Percentiles rank a stretch among this genome's conserved stretches.
These are phyloP conservation scores for Phodopus roborovskii DNA, from an alignment of 2,113 vertebrate species.

Conservation along the genomic window DNA sequence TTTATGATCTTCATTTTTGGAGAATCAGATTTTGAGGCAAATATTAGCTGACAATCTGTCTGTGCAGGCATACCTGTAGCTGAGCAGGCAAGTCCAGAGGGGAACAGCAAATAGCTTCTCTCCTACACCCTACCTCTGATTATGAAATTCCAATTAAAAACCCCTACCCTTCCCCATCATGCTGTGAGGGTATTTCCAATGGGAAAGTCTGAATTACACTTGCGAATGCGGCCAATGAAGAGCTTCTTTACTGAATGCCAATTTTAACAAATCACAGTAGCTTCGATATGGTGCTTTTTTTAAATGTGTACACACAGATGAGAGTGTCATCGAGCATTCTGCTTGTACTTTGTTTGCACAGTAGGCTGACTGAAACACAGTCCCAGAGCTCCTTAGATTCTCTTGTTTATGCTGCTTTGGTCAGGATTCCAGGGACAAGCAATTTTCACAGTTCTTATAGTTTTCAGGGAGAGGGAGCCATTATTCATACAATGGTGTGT, in stretches of 20 bases:
- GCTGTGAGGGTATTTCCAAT: slow-evolving; percentile 42
- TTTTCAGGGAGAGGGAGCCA: background rate
- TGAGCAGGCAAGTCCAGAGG: background rate
- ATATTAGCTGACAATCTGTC: background rate
- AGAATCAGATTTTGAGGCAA: slow-evolving; percentile 20
- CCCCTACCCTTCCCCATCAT: background rate
- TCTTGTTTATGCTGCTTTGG: background rate
- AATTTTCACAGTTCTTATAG: background rate
- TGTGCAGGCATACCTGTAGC: background rate
- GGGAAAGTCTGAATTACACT: slow-evolving; percentile 26
- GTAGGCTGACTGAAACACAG: background rate
- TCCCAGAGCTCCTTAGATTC: background rate
- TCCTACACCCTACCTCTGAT: fast-evolving
- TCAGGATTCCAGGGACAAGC: background rate
- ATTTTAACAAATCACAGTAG: slow-evolving; percentile 46
- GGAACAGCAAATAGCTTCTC: background rate
- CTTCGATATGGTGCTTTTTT: background rate
- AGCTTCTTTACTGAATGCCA: slow-evolving; percentile 22
- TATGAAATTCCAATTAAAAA: background rate
- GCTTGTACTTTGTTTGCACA: background rate
- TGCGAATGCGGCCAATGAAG: slow-evolving; percentile 23
- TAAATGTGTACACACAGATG: background rate
- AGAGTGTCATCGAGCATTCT: background rate
- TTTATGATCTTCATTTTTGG: slow-evolving; percentile 18
- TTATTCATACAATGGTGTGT: background rate